Percentiles rank a stretch among this genome's conserved stretches.
phyloP scores from a whole-genome alignment of 2,113 vertebrate genomes.

The Malurus cyaneus region DNA sequence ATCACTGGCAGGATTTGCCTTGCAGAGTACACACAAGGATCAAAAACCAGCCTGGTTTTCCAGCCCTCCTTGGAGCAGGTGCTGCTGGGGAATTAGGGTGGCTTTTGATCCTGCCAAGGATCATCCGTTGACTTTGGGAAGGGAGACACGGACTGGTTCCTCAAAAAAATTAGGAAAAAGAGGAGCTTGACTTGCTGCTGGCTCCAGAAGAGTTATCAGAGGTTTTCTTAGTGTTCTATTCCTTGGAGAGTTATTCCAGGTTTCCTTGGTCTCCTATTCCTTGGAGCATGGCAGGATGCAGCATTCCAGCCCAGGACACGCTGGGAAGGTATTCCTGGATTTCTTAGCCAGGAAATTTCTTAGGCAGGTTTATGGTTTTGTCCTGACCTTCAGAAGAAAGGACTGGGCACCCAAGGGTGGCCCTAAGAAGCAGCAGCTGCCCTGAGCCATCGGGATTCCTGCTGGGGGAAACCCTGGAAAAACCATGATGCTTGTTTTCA shows the following conservation, averaged over 20 bases:
- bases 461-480: background rate
- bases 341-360: background rate
- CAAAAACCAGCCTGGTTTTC: background rate
- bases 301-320: rapidly evolving
- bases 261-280: background rate
- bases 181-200: background rate
- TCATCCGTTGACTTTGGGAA: background rate
- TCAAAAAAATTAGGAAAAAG: background rate
- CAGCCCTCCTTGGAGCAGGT: background rate
- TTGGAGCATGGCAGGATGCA: background rate
- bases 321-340: background rate
- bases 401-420: background rate
- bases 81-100: background rate
- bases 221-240: no score
- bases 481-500: background rate
- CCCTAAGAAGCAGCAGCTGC: background rate
- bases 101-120: background rate
- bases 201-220: no score
- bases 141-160: background rate
- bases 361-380: background rate
- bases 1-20: background rate
- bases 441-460: background rate
- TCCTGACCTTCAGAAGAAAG: background rate
- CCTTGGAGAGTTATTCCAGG: no score
- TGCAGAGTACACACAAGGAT: background rate